phyloP scores from a whole-genome alignment of 2,113 vertebrate genomes.

The Melanerpes aurifrons region DNA sequence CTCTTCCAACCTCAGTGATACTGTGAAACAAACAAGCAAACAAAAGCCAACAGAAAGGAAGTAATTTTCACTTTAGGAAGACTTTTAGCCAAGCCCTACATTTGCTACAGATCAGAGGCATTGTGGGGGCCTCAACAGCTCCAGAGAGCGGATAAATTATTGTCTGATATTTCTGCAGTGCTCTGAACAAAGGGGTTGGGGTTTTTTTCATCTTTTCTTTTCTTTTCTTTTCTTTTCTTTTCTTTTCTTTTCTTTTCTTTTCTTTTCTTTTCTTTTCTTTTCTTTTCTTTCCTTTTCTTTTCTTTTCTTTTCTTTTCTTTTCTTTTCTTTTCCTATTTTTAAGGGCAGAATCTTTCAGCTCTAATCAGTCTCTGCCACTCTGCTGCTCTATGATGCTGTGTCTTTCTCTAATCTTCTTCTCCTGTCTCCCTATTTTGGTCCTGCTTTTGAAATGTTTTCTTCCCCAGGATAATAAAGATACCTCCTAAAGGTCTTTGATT shows the following conservation, averaged over 20 bases:
- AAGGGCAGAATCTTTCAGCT: neutral
- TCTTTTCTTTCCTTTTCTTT: neutral
- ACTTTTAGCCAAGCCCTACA: neutral
- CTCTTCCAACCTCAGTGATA: too few relatives aligned
- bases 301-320: too few relatives aligned
- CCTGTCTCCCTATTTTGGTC: neutral
- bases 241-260: too few relatives aligned
- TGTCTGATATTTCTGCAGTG: neutral
- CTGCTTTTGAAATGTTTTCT: conserved; percentile 12
- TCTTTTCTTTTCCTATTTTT: neutral
- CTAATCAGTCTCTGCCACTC: conserved; percentile 34
- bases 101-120: neutral
- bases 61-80: neutral
- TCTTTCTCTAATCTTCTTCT: conserved; percentile 46
- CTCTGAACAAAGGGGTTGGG: neutral
- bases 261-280: neutral
- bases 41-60: neutral
- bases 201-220: too few relatives aligned
- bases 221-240: neutral
- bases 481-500: neutral
- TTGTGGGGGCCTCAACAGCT: neutral
- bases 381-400: neutral
- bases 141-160: neutral
- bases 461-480: neutral
- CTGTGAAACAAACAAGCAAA: too few relatives aligned